A percentile compares a stretch with the other conserved stretches of the same genome.
phyloP scores from a whole-genome alignment of 2,888 invertebrate genomes.

The Liodrosophila aerea region DNA sequence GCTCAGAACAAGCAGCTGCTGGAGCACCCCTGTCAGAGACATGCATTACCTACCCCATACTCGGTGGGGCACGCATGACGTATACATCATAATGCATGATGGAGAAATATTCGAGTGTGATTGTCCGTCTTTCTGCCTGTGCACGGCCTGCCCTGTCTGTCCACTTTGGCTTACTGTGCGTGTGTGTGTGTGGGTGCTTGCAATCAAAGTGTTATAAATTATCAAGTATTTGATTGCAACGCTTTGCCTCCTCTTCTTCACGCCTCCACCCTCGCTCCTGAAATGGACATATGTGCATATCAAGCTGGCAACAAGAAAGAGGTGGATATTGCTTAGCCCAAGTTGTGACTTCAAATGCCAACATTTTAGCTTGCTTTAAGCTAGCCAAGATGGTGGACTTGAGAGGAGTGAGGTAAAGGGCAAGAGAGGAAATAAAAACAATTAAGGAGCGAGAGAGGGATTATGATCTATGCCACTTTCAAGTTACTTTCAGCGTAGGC shows the following conservation, averaged over 20 bases:
- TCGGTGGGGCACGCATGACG: constrained; percentile 50
- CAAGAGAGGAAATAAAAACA: neutral
- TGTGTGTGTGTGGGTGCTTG: constrained; percentile 33
- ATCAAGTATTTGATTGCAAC: constrained; percentile 66
- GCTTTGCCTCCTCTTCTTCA: neutral
- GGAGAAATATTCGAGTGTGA: constrained; percentile 54
- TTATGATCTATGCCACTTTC: constrained; percentile 49
- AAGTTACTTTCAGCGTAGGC: constrained; percentile 47
- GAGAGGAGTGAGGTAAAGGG: neutral
- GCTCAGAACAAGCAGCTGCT: constrained; percentile 30
- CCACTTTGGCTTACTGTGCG: constrained; percentile 31
- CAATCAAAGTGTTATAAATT: constrained; percentile 67
- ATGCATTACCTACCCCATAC: constrained; percentile 3
- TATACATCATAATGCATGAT: constrained; percentile 64
- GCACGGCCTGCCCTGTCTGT: constrained; percentile 5
- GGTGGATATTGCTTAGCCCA: constrained; percentile 42
- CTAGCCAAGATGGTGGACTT: constrained; percentile 26
- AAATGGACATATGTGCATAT: constrained; percentile 34
- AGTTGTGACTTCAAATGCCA: constrained; percentile 13
- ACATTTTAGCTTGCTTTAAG: constrained; percentile 27
- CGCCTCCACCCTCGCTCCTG: neutral
- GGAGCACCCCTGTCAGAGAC: constrained; percentile 38
- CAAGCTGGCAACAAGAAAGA: constrained; percentile 61
- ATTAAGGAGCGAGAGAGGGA: neutral
- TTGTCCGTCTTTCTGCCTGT: constrained; percentile 38